Base-by-base conservation (phyloP, 2,888 invertebrate genomes). In the Endomychus coccineus region DNA sequence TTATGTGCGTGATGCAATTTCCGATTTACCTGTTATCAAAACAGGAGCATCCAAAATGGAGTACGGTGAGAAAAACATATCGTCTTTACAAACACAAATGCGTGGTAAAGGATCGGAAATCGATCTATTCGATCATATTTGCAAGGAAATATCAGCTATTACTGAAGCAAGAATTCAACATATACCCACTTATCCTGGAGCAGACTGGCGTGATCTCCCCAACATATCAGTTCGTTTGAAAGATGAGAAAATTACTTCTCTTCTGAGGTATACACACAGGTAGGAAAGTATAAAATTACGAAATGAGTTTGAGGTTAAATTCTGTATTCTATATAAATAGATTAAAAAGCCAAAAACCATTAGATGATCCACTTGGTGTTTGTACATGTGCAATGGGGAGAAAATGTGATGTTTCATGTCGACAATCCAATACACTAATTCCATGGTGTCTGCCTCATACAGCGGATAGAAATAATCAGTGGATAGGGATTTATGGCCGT, bases 391-490 rank as follows among this genome's bases (percentile, higher is more conserved):
- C 68, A 0, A 63, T 64, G 17, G 49, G 49, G 3, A 43, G 43
- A 24, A 16, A 52, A 4, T 71, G 71, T 52, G 66, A 70, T 33
- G 54, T 68, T 0, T 52, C 60, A 49, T 64, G 65, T 50, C 54
- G 66, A 2, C 72, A 73, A 55, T 64, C 61, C 48, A 67, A 70
- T 49, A 73, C 74, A 0, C 48, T 74, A n/a, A 66, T 74, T 29
- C 74, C 74, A 2, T 74, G 73, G 73, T 71, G 71, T 45, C 56
- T 73, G 19, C 70, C 72, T 2, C 73, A 74, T 52, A 72, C 73
- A 0, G 71, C 69, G 5, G 69, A 71, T 53, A 49, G 70, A 7
- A 69, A 73, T 55, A 70, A 70, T 48, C 56, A 73, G 55, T 74
- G 74, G 74, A 62, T 69, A 2, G 74, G 73, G 2, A 60, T 73